phyloP scores from a whole-genome alignment of 1,140 invertebrate genomes.

The Zaprionus ghesquierei region DNA sequence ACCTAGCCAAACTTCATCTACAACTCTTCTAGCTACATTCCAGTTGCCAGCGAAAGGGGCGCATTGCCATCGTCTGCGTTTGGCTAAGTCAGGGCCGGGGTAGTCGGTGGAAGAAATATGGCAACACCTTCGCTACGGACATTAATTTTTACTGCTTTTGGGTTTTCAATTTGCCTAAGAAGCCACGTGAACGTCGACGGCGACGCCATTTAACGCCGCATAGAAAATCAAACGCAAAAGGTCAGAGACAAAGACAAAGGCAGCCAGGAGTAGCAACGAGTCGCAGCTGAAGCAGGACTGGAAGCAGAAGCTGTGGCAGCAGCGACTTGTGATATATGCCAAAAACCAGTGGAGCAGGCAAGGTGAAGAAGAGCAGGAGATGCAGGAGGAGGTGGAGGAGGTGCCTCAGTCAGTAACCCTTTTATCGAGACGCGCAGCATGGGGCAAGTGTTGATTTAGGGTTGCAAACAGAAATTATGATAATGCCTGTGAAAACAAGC shows the following conservation, averaged over 20 bases:
- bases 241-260: constrained; percentile 56
- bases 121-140: constrained; percentile 73
- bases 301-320: constrained; percentile 16
- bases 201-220: constrained; percentile 71
- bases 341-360: not conserved
- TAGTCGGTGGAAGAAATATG: constrained; percentile 40
- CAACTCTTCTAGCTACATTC: not conserved
- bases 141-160: constrained; percentile 77
- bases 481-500: constrained; percentile 80
- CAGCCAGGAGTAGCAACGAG: not conserved
- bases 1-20: not conserved
- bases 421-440: constrained; percentile 60
- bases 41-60: not conserved
- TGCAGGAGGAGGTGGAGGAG: not conserved
- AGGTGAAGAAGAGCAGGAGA: not conserved
- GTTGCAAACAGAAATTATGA: constrained; percentile 82
- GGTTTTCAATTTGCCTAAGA: constrained; percentile 73
- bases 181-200: constrained; percentile 59
- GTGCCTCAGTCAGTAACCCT: constrained; percentile 52
- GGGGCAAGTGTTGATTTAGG: constrained; percentile 77
- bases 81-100: too few relatives aligned
- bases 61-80: not conserved
- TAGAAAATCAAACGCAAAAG: constrained; percentile 74
- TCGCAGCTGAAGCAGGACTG: not conserved
- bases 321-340: constrained; percentile 65